A percentile compares a stretch with the other conserved stretches of the same genome.
Conservation (phyloP, 2,888 invertebrate species). For the Nasonovia ribisnigri region DNA sequence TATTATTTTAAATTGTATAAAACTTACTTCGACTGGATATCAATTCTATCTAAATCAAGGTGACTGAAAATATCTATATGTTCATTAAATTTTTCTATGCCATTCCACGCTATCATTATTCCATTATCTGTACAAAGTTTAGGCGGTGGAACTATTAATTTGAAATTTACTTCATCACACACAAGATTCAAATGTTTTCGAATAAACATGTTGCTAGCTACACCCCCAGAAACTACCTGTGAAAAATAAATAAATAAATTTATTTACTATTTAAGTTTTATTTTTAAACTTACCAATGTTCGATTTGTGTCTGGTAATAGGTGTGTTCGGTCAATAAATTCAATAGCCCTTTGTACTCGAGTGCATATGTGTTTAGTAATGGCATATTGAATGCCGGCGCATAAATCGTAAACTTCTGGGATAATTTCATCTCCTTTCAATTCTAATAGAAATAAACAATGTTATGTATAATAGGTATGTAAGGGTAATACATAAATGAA, state of each 20-base stretch:
- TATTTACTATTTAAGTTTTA: not conserved
- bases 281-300: conserved; percentile 73
- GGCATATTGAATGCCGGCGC: conserved; percentile 85
- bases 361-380: conserved; percentile 84
- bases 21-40: conserved; percentile 74
- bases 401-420: conserved; percentile 83
- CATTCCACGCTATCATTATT: conserved; percentile 99
- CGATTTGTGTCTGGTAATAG: conserved; percentile 75
- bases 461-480: not conserved
- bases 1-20: not conserved
- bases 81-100: conserved; percentile 80
- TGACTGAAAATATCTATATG: conserved; percentile 72
- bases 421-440: conserved; percentile 79
- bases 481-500: not conserved
- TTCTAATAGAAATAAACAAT: conserved; percentile 69
- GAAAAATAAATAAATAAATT: conserved; percentile 66
- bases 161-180: conserved; percentile 77
- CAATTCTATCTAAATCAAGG: conserved; percentile 75
- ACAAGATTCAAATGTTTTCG: conserved; percentile 78
- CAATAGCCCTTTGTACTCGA: conserved; percentile 85
- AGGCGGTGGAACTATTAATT: conserved; percentile 82
- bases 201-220: conserved; percentile 92
- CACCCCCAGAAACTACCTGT: conserved; percentile 93
- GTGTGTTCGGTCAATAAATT: conserved; percentile 74
- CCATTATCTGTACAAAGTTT: conserved; percentile 97